Evolutionary conservation across 2,797 vertebrate genomes (phyloP), one percentile per base, ranked within the genome.

Genomic region (Morus bassanus): DNA sequence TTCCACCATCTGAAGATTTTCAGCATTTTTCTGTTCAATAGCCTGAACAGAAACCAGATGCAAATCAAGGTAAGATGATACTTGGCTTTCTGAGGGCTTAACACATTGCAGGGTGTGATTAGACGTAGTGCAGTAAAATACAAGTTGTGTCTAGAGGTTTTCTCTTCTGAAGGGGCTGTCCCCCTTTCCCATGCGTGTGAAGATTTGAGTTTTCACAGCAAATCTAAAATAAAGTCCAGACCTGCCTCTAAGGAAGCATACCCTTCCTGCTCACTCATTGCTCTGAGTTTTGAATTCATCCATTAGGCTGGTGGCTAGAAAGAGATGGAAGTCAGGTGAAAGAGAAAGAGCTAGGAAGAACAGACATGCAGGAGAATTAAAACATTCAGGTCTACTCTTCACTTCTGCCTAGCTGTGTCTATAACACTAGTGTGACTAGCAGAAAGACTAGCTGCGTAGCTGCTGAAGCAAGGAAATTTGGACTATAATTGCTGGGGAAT

Each of bases 401-500:
- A 16, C 5, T 56, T 59, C 18, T 39, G 24, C 11, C n/a, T 21
- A 45, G 9, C 4, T 50, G 10, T 11, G 14, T 27, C 57, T 68
- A 3, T 21, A 84, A 24, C 10, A 7, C 5, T 18, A 48, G 18
- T 5, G 43, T 24, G 74, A 35, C 3, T 46, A 86, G 18, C 35
- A 88, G 46, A 61, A 74, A 46, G 28, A 76, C 17, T 41, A 81
- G 3, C 11, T 69, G 4, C 1, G 1, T 31, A 63, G 30, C 31
- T 31, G 21, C 83, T 70, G 33, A 70, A 51, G n/a, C 9, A 70
- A 51, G 25, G 21, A 88, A 75, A 72, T 30, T 46, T 7, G 6
- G 27, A n/a, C 0, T 1, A 11, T 2, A 73, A 16, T 1, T 37
- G 1, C 30, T 45, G 10, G 19, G 25, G 8, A 37, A 70, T 4